phyloP scores from a whole-genome alignment of 2,113 vertebrate species.

The Benitochromis conjunctus region DNA sequence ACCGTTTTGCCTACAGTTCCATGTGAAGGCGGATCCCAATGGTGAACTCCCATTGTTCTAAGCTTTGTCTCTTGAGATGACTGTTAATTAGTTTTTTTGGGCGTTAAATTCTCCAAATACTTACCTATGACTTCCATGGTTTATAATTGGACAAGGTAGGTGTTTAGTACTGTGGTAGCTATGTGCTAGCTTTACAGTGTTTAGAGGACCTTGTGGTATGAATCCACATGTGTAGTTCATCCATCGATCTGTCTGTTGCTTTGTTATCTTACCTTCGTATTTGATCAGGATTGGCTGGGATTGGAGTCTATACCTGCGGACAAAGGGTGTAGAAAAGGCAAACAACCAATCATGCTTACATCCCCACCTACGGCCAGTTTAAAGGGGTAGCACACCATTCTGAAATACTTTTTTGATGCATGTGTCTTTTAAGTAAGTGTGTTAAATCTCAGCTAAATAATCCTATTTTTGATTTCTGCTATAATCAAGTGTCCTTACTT shows the following conservation, averaged over 20 bases:
- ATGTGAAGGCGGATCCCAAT: background rate
- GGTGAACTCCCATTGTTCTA: slow-evolving; percentile 4
- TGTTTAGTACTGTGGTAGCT: background rate
- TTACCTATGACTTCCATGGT: background rate
- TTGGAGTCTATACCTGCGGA: background rate
- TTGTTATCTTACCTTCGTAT: background rate
- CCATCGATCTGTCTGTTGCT: background rate
- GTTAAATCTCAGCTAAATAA: background rate
- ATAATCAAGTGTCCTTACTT: background rate
- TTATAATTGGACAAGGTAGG: background rate
- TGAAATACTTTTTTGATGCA: background rate
- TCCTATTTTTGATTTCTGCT: background rate
- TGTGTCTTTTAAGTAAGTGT: background rate
- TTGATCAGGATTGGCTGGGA: background rate
- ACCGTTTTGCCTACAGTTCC: background rate
- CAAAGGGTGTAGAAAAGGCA: background rate
- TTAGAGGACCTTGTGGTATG: background rate
- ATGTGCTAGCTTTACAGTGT: background rate
- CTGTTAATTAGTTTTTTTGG: slow-evolving; percentile 50
- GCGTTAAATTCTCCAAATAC: background rate
- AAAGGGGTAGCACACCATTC: background rate
- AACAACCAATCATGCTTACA: background rate
- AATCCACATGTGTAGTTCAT: background rate
- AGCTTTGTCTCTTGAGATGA: slow-evolving; percentile 4
- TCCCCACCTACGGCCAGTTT: background rate